A percentile compares a stretch with the other conserved stretches of the same genome.
Conservation (phyloP, 2,113 vertebrate species). For the Pollimyrus isidori region DNA sequence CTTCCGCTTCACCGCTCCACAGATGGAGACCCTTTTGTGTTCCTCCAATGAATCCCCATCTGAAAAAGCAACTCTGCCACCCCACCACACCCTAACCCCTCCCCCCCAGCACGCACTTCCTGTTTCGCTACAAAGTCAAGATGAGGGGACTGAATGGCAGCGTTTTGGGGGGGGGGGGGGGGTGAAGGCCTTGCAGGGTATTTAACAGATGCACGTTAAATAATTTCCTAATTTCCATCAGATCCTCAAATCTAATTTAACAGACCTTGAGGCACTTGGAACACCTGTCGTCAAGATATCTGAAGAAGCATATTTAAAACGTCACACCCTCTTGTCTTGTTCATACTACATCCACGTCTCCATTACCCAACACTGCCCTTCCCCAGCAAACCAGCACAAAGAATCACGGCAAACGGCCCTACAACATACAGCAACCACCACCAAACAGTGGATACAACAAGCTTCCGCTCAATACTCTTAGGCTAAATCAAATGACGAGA, state of each 20-base stretch:
- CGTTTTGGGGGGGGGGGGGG: not conserved
- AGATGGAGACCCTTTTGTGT: slow-evolving; percentile 22
- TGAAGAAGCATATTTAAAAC: not conserved
- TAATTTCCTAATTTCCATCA: slow-evolving; percentile 31
- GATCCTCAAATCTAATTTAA: slow-evolving; percentile 22
- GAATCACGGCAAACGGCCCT: not conserved
- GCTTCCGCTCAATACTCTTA: not conserved
- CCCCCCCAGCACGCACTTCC: not conserved
- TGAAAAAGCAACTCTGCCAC: not conserved
- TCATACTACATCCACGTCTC: not conserved
- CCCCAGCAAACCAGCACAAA: not conserved
- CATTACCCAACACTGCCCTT: not conserved
- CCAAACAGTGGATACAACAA: not conserved
- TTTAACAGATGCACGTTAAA: slow-evolving; percentile 26
- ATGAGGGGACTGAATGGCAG: not conserved
- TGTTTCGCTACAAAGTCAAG: not conserved
- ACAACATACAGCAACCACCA: not conserved
- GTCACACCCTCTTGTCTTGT: not conserved
- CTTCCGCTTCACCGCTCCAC: slow-evolving; percentile 31
- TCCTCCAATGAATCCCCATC: not conserved
- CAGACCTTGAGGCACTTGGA: slow-evolving; percentile 8
- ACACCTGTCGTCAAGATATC: not conserved
- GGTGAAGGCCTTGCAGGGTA: slow-evolving; percentile 13
- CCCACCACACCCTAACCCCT: not conserved
- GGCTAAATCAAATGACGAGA: not conserved